Base-by-base conservation (phyloP, 1,140 invertebrate genomes). In the Drosophila takahashii region DNA sequence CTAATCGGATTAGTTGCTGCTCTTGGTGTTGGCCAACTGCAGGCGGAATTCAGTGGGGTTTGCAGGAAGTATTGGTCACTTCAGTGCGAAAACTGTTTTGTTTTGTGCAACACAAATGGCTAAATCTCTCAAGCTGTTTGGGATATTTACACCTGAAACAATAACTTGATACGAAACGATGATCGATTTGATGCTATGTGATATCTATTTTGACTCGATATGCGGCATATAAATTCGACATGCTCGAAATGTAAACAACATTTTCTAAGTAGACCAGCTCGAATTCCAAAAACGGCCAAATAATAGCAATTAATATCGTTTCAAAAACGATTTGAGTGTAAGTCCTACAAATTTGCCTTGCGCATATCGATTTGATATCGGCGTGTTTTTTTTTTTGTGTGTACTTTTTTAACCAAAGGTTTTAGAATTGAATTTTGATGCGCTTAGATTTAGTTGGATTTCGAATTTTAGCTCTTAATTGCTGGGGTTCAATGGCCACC, bases 1-100 rank as follows among this genome's bases (percentile, higher is more conserved):
- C 54, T 78, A 81, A 81, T 57, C 79, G 58, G 79, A 58, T 81
- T 81, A 77, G 48, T 37, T 52, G 45, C 41, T 47, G n/a, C 29
- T 32, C 29, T 52, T 57, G 42, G 52, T 32, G 7, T 52, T 57
- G 42, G 52, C 75, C 50, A 78, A 74, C 60, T 79, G 70, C 59
- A 79, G 69, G 57, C 48, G 39, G 59, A 70, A 41, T 80, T 48
- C 51, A 79, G 39, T 8, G 4, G 27, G 16, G 51, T n/a, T 41
- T 5, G 39, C 39, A n/a, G 39, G 39, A 0, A 41, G 39, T 9
- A 7, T 11, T 1, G 15, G 36, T 37, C 27, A 67, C 37, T 59
- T 62, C 39, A 44, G 13, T 29, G 34, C 45, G 34, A 34, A 59
- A 50, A 44, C 59, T 51, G 69, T 60, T 51, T 32, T 51, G 27